phyloP scores from a whole-genome alignment of 1,140 invertebrate genomes.

The Armadillidium nasatum region DNA sequence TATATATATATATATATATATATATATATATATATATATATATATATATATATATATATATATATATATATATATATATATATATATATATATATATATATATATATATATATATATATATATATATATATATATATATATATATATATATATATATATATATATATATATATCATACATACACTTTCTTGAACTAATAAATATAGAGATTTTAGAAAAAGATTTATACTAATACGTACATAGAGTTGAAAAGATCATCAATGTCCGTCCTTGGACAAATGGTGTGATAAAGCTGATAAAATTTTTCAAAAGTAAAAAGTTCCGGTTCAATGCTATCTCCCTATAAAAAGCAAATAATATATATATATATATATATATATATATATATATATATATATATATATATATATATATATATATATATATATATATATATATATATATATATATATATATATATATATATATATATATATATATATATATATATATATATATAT shows the following conservation, averaged over 20 bases:
- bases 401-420: background rate
- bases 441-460: constrained; percentile 13
- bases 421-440: constrained; percentile 3
- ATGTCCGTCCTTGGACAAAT: constrained; percentile 99
- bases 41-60: too few species aligned
- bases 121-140: too few species aligned
- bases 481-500: background rate
- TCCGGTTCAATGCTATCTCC: constrained; percentile 91
- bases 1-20: too few species aligned
- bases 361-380: constrained; percentile 4
- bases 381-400: background rate
- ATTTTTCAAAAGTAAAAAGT: constrained; percentile 97
- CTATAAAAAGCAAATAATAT: constrained; percentile 49
- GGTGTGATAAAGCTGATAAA: constrained; percentile 96
- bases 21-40: too few species aligned
- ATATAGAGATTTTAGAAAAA: too few species aligned
- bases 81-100: too few species aligned
- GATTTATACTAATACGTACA: too few species aligned
- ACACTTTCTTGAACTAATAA: too few species aligned
- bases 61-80: too few species aligned
- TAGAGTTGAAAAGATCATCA: constrained; percentile 92
- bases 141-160: too few species aligned
- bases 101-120: too few species aligned
- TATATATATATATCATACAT: too few species aligned
- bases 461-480: background rate